phyloP scores from a whole-genome alignment of 2,888 invertebrate species.

The Cheiracanthium punctorium region DNA sequence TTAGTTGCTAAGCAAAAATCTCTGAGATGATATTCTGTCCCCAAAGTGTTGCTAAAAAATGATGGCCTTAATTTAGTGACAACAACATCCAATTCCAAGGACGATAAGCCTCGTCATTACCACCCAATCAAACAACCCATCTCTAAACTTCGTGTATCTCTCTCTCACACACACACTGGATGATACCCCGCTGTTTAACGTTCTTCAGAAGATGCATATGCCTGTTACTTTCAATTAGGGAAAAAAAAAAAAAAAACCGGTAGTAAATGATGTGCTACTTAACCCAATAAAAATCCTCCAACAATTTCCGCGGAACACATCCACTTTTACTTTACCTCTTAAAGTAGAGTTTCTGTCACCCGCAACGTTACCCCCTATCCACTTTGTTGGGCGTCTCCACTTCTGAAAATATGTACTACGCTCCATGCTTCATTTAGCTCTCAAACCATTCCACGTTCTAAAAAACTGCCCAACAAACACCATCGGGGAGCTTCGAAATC shows the following conservation, averaged over 20 bases:
- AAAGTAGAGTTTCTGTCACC: neutral
- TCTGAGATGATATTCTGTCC: no score
- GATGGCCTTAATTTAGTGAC: no score
- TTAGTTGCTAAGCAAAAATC: no score
- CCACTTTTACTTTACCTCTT: neutral
- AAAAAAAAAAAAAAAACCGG: no score
- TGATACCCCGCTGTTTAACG: no score
- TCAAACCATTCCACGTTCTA: neutral
- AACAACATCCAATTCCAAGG: no score
- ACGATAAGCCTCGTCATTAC: no score
- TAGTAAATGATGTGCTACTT: neutral
- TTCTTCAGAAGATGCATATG: no score
- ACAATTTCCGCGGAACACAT: neutral
- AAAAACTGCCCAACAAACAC: slow-evolving; percentile 17
- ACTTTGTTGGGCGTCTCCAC: neutral
- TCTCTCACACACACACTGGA: no score
- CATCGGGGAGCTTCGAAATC: neutral
- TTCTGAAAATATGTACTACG: neutral
- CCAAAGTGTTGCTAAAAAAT: no score
- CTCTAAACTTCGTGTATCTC: no score
- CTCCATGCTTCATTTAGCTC: neutral
- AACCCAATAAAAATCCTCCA: neutral
- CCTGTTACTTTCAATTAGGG: neutral
- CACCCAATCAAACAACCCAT: no score
- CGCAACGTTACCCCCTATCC: neutral